Evolutionary conservation across 92 coral and sea anemone species (phyloP).

Genomic region (Nematostella vectensis): DNA sequence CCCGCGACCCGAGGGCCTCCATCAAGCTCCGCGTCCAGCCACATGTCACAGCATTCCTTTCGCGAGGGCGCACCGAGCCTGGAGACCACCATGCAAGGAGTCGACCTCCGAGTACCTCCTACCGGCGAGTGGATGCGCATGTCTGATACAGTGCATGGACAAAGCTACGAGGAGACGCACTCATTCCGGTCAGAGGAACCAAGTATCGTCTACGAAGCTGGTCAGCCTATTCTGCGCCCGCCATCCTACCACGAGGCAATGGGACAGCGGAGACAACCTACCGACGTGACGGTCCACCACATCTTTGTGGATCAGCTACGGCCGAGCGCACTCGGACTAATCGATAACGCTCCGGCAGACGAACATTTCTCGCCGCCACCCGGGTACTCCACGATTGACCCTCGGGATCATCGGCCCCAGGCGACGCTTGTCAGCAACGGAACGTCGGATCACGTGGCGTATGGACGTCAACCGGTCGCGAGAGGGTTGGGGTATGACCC

Average conservation of each 20-base stretch:
- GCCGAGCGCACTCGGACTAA: constrained; percentile 18
- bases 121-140: constrained; percentile 52
- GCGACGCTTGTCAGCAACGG: constrained; percentile 12
- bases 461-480: constrained; percentile 48
- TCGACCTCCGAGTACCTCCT: constrained; percentile 46
- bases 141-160: constrained; percentile 23
- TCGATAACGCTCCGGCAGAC: constrained; percentile 29
- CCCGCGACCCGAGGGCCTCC: constrained; percentile 25
- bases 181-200: constrained; percentile 84
- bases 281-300: constrained; percentile 40
- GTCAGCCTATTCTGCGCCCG: constrained; percentile 48
- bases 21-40: constrained; percentile 27
- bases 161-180: constrained; percentile 42
- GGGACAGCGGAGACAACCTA: constrained; percentile 36
- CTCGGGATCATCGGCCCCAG: constrained; percentile 36
- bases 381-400: constrained; percentile 40
- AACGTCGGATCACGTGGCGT: constrained; percentile 23
- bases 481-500: constrained; percentile 17
- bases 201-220: constrained; percentile 30
- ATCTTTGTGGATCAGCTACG: constrained; percentile 35
- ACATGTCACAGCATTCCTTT: constrained; percentile 60
- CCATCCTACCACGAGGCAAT: constrained; percentile 81
- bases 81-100: constrained; percentile 31
- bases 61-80: constrained; percentile 83
- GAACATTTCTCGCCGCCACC: constrained; percentile 39